Base-by-base conservation (phyloP, 2,113 vertebrate species). In the Ictalurus punctatus region DNA sequence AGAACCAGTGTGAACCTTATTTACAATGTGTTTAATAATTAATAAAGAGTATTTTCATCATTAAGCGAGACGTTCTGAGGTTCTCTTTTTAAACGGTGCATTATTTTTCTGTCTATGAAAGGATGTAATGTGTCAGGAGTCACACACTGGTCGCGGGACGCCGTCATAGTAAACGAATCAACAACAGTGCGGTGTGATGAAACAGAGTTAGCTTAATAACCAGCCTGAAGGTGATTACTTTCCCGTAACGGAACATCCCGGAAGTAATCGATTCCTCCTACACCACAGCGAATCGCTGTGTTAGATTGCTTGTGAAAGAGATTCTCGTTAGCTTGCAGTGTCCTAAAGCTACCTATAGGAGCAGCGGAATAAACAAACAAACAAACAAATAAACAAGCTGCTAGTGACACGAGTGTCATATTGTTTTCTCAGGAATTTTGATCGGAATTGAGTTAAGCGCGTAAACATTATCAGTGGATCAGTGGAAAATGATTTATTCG, bases 31-130 rank as follows among this genome's bases (percentile, higher is more conserved):
- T 90, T 90, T 92, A 83, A 83, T 83, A 63, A 83, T 91, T 88
- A 94, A 92, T 92, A 94, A 94, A 94, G 86, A 84, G 65, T 59
- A 87, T 91, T 90, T 84, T 88, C 89, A 88, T 88, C 91, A 85
- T 89, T 48, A 58, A 83, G 13, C 56, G 76, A 52, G 13, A 79
- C 0, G 23, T 25, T 13, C 12, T 13, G 1, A n/a, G 7, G 27
- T 52, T n/a, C 10, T 40, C 34, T 74, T 37, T 37, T 19, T 73
- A 6, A 19, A 12, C 73, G 9, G 2, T 30, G 27, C 65, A 13
- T 65, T 63, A n/a, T 13, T 13, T 12, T n/a, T 67, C 10, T 67
- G 10, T n/a, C 1, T 19, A 59, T 16, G 5, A 59, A 59, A 59
- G 1, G 17, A 21, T 59, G 17, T 59, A 4, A 59, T 17, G 58